phyloP scores from a whole-genome alignment of 2,888 invertebrate genomes.

The Mayetiola destructor region DNA sequence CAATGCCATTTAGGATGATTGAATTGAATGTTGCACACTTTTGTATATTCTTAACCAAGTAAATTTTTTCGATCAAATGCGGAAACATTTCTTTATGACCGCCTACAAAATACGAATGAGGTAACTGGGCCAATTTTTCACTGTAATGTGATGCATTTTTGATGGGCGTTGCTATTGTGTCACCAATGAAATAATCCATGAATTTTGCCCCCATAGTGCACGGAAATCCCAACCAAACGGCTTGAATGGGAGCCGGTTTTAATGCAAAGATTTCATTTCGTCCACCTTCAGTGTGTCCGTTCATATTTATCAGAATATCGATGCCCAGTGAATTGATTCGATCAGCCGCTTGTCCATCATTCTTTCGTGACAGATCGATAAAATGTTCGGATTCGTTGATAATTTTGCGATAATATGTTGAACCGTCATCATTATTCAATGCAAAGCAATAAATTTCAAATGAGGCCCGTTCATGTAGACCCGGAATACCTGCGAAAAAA shows the following conservation, averaged over 20 bases:
- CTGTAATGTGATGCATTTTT: slow-evolving; percentile 75
- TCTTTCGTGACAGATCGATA: slow-evolving; percentile 75
- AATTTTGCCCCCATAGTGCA: slow-evolving; percentile 95
- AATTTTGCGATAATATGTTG: slow-evolving; percentile 91
- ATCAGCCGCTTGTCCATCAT: slow-evolving; percentile 90
- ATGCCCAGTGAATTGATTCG: slow-evolving; percentile 83
- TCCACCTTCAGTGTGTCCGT: slow-evolving; percentile 98
- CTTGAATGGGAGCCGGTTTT: slow-evolving; percentile 88
- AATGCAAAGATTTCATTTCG: slow-evolving; percentile 97
- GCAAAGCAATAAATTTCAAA: slow-evolving; percentile 91
- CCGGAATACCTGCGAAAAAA: too few relatives aligned
- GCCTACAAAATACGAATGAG: slow-evolving; percentile 93
- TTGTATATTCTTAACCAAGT: too few relatives aligned
- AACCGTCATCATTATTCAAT: slow-evolving; percentile 89
- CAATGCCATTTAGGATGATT: slow-evolving; percentile 43
- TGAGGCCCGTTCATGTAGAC: slow-evolving; percentile 63
- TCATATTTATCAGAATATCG: slow-evolving; percentile 96
- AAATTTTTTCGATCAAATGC: slow-evolving; percentile 76
- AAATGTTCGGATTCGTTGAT: slow-evolving; percentile 89
- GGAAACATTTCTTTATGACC: slow-evolving; percentile 99
- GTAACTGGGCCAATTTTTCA: slow-evolving; percentile 97
- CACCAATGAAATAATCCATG: slow-evolving; percentile 97
- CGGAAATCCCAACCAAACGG: slow-evolving; percentile 99
- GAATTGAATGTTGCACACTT: too few relatives aligned
- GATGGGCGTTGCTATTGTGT: slow-evolving; percentile 83